Conservation (phyloP, 2,888 invertebrate genomes). For the Zaprionus obscuricornis region DNA sequence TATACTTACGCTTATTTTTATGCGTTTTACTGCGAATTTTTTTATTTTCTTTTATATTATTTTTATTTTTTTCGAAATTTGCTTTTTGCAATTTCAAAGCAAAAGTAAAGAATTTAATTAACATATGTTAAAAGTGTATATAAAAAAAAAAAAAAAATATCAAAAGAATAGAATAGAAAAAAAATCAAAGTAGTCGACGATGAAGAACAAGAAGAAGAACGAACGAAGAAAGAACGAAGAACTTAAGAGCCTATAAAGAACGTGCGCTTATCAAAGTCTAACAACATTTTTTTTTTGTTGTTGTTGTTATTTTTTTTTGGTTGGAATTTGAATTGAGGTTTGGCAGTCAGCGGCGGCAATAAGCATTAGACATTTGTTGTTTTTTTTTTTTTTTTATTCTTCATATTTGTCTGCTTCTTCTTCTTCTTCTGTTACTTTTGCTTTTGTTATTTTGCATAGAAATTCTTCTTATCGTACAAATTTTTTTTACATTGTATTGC, state of each 20-base stretch:
- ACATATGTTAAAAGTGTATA: slow-evolving; percentile 54
- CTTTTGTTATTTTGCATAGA: slow-evolving; percentile 18
- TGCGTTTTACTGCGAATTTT: slow-evolving; percentile 63
- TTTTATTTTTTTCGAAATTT: no score
- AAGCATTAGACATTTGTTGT: no score
- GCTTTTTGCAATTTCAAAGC: slow-evolving; percentile 57
- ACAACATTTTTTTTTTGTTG: slow-evolving; percentile 9
- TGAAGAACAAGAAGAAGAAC: slow-evolving; percentile 3
- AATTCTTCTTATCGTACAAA: slow-evolving; percentile 52
- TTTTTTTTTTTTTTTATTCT: slow-evolving; percentile 19
- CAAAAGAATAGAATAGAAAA: no score
- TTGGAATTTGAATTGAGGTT: slow-evolving; percentile 34
- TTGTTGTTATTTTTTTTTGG: slow-evolving; percentile 3
- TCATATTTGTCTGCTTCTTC: no score
- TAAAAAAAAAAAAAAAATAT: slow-evolving; percentile 13
- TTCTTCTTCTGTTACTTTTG: not conserved
- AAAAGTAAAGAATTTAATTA: slow-evolving; percentile 50
- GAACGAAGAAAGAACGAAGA: slow-evolving; percentile 1
- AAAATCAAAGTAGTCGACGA: slow-evolving; percentile 15
- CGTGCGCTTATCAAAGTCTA: slow-evolving; percentile 56
- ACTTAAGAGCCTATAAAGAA: slow-evolving; percentile 28
- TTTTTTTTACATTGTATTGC: slow-evolving; percentile 33
- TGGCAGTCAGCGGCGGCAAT: slow-evolving; percentile 11
- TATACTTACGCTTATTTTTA: slow-evolving; percentile 32
- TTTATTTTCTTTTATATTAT: no score